phyloP scores from a whole-genome alignment of 2,797 vertebrate species.

The Holocentrus rufus region DNA sequence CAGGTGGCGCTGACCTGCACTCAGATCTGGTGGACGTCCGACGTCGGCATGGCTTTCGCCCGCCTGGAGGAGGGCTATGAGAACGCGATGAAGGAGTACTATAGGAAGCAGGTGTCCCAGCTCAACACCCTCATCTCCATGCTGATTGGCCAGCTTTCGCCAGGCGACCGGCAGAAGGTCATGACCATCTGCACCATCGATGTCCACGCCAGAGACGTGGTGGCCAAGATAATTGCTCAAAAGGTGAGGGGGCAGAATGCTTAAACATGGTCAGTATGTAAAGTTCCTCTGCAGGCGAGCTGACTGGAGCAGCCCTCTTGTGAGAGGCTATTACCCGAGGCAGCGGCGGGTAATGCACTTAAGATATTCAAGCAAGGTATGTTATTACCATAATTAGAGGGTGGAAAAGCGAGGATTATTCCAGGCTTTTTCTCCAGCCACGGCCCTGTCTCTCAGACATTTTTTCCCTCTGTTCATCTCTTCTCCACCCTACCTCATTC shows the following conservation, averaged over 20 bases:
- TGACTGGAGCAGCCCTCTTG: constrained; percentile 28
- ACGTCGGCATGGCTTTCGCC: constrained; percentile 90
- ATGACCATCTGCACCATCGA: constrained; percentile 98
- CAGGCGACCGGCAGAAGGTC: constrained; percentile 92
- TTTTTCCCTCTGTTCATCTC: constrained; percentile 10
- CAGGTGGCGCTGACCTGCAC: constrained; percentile 92
- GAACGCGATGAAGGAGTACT: constrained; percentile 92
- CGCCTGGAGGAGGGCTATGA: constrained; percentile 93
- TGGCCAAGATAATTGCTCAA: constrained; percentile 91
- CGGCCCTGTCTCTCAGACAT: not conserved
- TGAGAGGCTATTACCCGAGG: constrained; percentile 40
- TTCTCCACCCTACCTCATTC: not conserved
- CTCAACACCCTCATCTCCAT: constrained; percentile 90
- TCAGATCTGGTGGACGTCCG: constrained; percentile 97
- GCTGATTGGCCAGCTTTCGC: constrained; percentile 91
- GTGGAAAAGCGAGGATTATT: constrained; percentile 43
- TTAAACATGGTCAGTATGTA: not conserved
- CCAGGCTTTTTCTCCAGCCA: constrained; percentile 18
- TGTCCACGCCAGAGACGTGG: constrained; percentile 94
- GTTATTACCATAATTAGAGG: constrained; percentile 60
- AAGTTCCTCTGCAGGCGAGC: constrained; percentile 1
- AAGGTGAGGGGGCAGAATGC: constrained; percentile 81
- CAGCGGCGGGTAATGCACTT: constrained; percentile 44
- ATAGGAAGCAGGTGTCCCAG: constrained; percentile 91
- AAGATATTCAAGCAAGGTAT: constrained; percentile 42